Evolutionary conservation across 2,797 vertebrate genomes (phyloP).

Genomic region (Decapterus maruadsi): DNA sequence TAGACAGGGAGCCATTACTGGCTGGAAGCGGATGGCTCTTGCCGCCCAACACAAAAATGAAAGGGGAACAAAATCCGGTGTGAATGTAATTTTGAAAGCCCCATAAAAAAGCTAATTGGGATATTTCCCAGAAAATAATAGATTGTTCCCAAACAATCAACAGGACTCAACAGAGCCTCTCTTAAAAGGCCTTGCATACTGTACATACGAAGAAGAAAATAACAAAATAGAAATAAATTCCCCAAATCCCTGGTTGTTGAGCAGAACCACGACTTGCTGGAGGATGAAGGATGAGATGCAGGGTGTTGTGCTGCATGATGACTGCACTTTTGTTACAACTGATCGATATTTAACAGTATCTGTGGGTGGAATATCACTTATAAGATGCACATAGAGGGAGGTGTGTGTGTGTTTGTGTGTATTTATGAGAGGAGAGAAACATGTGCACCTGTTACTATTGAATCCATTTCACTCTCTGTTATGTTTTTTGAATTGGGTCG

Average conservation of each 20-base stretch:
- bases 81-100: not conserved
- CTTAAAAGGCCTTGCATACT: not conserved
- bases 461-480: slow-evolving; percentile 12
- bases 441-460: slow-evolving; percentile 13
- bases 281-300: slow-evolving; percentile 12
- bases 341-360: slow-evolving; percentile 2
- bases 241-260: slow-evolving; percentile 2
- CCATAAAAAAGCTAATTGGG: not conserved
- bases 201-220: not conserved
- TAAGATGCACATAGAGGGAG: not conserved
- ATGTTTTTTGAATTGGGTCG: slow-evolving; percentile 10
- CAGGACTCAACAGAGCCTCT: not conserved
- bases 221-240: not conserved
- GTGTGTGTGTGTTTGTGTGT: not conserved
- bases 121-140: not conserved
- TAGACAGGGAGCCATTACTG: no score
- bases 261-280: slow-evolving; percentile 1
- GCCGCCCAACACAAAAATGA: not conserved
- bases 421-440: not conserved
- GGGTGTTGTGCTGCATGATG: not conserved
- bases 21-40: no score
- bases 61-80: not conserved
- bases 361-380: slow-evolving; percentile 10
- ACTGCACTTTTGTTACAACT: slow-evolving; percentile 14
- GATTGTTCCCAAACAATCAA: not conserved